Evolutionary conservation across 2,888 invertebrate species (phyloP), one percentile per base, ranked within the genome.

Genomic region (Neoaliturus tenellus): DNA sequence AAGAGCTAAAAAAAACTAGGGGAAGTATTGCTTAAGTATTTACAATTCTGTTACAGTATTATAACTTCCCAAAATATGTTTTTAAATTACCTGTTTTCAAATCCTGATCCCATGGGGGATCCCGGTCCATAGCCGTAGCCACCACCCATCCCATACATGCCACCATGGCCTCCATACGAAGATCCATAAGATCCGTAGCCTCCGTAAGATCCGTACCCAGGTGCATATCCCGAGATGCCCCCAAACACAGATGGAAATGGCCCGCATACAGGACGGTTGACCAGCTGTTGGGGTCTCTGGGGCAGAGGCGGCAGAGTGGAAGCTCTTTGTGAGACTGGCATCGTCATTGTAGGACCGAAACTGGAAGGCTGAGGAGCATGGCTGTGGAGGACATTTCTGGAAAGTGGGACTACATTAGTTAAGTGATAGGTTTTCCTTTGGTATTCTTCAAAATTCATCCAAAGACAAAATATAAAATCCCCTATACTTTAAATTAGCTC

Each of bases 61-160:
- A n/a, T n/a, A n/a, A n/a, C n/a, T n/a, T n/a, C n/a, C n/a, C n/a
- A n/a, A n/a, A n/a, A n/a, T n/a, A n/a, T n/a, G n/a, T n/a, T n/a
- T 4, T 31, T 62, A 62, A 28, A 8, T 55, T 33, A 78, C 78
- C 78, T 78, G 33, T 78, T 78, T 33, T 78, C 78, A 78, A 78
- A 33, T 33, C 31, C 55, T 33, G 10, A 25, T 31, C 51, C 44
- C 3, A 25, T 5, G 4, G 33, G 41, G 12, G 14, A 33, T 25
- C 8, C 25, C 8, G 73, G 44, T 20, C 75, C 75, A 75, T 75
- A 48, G 14, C 48, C 48, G 17, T 44, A 44, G 17, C 44, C 44
- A 14, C 44, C 44, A 17, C 5, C 39, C 39, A 2, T 28, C 41
- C 75, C 73, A 73, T 44, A 73, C 20, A 33, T 28, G 55, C n/a